Conservation (phyloP, 2,888 invertebrate genomes). For the Drosophila demipolita region DNA sequence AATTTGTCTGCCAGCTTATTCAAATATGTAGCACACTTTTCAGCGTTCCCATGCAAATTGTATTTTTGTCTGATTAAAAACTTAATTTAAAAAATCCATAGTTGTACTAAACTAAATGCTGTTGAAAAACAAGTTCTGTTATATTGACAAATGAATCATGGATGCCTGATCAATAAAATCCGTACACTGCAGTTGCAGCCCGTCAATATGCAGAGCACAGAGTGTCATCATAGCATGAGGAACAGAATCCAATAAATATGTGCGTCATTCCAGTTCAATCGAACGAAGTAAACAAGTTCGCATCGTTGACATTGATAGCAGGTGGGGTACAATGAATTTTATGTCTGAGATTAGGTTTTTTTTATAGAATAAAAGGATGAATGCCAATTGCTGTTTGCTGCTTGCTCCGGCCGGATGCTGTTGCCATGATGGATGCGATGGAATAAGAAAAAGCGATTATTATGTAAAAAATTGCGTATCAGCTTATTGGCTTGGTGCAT, state of each 20-base stretch:
- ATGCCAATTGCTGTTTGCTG: neutral
- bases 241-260: conserved; percentile 4
- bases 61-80: neutral
- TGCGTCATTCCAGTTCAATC: conserved; percentile 31
- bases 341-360: conserved; percentile 21
- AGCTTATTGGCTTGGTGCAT: conserved; percentile 28
- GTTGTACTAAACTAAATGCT: neutral
- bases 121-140: neutral
- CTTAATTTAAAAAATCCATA: neutral
- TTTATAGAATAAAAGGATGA: neutral
- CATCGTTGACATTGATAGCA: conserved; percentile 3
- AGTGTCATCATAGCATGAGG: neutral
- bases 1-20: conserved; percentile 29
- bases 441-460: conserved; percentile 5
- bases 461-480: conserved; percentile 4
- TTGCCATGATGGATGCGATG: conserved; percentile 47
- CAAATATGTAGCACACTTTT: conserved; percentile 46
- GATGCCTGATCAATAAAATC: neutral
- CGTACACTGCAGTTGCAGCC: neutral
- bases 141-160: neutral
- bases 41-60: conserved; percentile 16
- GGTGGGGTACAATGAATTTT: conserved; percentile 2
- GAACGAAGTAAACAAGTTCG: conserved; percentile 42
- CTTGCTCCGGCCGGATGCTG: conserved; percentile 15
- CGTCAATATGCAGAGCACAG: neutral